Conservation (phyloP, 2,113 vertebrate genomes). For the Tonatia bakeri region DNA sequence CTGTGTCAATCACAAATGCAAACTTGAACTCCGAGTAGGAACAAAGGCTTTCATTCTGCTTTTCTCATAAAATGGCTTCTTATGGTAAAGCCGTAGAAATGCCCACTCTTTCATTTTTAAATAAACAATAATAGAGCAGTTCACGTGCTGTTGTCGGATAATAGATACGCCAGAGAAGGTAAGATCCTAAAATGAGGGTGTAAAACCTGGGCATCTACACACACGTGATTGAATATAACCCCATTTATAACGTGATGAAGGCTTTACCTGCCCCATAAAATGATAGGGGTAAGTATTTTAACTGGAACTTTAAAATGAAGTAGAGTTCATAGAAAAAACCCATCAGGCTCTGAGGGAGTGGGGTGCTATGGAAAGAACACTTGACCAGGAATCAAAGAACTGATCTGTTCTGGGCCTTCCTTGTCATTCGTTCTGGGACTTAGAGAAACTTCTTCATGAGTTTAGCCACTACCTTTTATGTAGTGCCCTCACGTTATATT, state of each 20-base stretch:
- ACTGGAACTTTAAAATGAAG: neutral
- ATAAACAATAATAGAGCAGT: neutral
- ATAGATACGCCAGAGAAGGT: neutral
- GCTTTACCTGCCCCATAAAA: neutral
- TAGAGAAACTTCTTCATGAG: neutral
- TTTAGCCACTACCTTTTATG: neutral
- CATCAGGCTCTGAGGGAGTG: neutral
- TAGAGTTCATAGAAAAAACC: neutral
- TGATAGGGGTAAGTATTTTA: neutral
- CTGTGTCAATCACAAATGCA: neutral
- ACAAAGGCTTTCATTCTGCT: slow-evolving; percentile 22
- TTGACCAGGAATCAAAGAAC: neutral
- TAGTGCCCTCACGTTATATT: too few species aligned
- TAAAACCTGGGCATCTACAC: neutral
- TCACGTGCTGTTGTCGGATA: neutral
- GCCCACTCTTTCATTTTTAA: neutral
- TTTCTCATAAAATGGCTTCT: neutral
- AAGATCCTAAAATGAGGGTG: neutral
- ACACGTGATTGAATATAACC: neutral
- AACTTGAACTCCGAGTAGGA: slow-evolving; percentile 6
- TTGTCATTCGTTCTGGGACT: neutral
- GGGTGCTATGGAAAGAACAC: neutral
- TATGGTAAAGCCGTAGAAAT: neutral
- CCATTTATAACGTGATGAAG: neutral
- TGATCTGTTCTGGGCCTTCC: too few species aligned